A percentile compares a stretch with the other conserved stretches of the same genome.
Conservation (phyloP, 2,113 vertebrate genomes). For the Herpailurus yagouaroundi region DNA sequence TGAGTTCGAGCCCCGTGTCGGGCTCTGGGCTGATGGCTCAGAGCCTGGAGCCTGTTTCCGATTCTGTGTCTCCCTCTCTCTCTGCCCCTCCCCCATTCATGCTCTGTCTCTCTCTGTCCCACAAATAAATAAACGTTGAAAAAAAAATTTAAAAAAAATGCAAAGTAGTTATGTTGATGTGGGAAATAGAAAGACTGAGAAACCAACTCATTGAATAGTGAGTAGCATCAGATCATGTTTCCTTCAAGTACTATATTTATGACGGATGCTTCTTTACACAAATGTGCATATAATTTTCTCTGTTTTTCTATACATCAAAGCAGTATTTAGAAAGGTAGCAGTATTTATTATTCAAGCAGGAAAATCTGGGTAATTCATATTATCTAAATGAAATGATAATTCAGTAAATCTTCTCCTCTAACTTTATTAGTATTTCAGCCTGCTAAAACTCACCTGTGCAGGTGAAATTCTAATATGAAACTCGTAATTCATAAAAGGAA, state of each 20-base stretch:
- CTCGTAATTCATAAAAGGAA: neutral
- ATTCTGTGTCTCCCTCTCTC: too few species aligned
- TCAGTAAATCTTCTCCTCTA: neutral
- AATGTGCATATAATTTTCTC: neutral
- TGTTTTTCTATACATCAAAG: neutral
- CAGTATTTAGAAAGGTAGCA: slow-evolving; percentile 25
- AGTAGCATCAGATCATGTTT: neutral
- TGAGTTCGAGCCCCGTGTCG: too few species aligned
- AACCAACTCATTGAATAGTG: slow-evolving; percentile 18
- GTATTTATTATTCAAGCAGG: neutral
- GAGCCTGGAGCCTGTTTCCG: too few species aligned
- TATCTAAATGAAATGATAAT: slow-evolving; percentile 67
- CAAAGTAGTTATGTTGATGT: slow-evolving; percentile 20
- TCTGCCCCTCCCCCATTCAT: too few species aligned
- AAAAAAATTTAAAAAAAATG: neutral
- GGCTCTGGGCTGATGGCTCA: too few species aligned
- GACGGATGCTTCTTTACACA: neutral
- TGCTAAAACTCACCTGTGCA: neutral
- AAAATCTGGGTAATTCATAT: slow-evolving; percentile 13
- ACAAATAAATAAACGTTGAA: too few species aligned
- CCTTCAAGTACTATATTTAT: neutral
- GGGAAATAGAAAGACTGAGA: slow-evolving; percentile 6
- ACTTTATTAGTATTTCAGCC: neutral
- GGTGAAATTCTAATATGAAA: slow-evolving; percentile 29
- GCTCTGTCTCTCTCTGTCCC: too few species aligned